Percentiles rank a stretch among this genome's conserved stretches.
phyloP scores from a whole-genome alignment of 2,113 vertebrate genomes.

The Chamaea fasciata region DNA sequence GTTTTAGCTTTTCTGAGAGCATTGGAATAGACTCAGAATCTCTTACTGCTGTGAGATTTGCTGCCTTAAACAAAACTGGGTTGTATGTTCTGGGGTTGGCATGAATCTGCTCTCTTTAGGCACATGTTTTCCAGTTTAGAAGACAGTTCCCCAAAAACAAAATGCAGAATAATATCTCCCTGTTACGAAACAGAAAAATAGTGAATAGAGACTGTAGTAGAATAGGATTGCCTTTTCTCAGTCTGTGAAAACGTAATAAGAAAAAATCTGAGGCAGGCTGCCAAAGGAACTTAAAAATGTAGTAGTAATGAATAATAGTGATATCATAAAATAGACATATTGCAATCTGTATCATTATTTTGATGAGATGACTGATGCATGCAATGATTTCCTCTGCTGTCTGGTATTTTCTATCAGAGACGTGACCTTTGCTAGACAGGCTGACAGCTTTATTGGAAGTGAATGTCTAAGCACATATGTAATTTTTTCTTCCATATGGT shows the following conservation, averaged over 20 bases:
- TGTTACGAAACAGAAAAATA: not conserved
- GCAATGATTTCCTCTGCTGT: constrained; percentile 7
- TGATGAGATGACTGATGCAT: not conserved
- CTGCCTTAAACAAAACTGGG: not conserved
- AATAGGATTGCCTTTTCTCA: not conserved
- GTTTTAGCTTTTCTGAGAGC: not conserved
- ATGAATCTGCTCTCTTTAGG: not conserved
- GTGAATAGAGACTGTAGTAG: not conserved
- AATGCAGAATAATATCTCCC: not conserved
- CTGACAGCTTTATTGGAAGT: constrained; percentile 27
- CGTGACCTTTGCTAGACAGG: constrained; percentile 21
- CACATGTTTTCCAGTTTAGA: not conserved
- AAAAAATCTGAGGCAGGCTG: not conserved
- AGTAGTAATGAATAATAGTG: not conserved
- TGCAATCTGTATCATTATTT: not conserved
- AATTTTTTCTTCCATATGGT: constrained; percentile 37
- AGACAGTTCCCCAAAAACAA: not conserved
- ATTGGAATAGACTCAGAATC: not conserved
- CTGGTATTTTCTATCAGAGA: constrained; percentile 6
- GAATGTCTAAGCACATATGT: not conserved
- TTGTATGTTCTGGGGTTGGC: not conserved
- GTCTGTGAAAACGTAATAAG: not conserved
- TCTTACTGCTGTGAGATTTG: not conserved
- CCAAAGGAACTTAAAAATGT: not conserved
- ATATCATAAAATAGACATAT: not conserved